Evolutionary conservation across 2,797 vertebrate genomes (phyloP).

Genomic region (Amblyopsis hoosieri): DNA sequence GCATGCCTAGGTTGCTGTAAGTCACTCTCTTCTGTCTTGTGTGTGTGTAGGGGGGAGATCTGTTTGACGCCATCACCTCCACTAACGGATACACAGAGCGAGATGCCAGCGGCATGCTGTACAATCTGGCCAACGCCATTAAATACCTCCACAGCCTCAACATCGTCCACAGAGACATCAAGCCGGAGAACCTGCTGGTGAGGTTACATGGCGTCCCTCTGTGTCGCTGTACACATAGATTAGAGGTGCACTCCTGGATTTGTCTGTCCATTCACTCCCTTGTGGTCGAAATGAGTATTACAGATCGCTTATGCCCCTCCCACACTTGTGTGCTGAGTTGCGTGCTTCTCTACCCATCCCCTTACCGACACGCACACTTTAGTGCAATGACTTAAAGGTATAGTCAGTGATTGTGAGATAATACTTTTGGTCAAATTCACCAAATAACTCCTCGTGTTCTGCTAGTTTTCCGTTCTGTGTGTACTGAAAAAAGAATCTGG

Average conservation of each 20-base stretch:
- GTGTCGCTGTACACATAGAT: constrained; percentile 13
- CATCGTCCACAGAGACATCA: constrained; percentile 98
- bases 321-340: no score
- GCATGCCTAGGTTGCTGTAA: not conserved
- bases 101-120: constrained; percentile 97
- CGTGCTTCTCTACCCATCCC: no score
- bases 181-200: constrained; percentile 97
- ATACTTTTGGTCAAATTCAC: no score
- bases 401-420: no score
- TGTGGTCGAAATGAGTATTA: no score
- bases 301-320: no score
- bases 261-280: not conserved
- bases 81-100: constrained; percentile 96
- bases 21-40: not conserved
- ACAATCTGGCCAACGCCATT: constrained; percentile 95
- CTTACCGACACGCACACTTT: no score
- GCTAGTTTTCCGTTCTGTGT: no score
- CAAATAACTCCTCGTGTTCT: no score
- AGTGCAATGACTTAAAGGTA: no score
- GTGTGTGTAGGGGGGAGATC: constrained; percentile 88
- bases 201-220: constrained; percentile 37
- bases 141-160: constrained; percentile 98
- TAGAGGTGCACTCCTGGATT: no score
- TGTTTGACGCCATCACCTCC: constrained; percentile 97
- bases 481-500: no score